phyloP scores from a whole-genome alignment of 2,888 invertebrate genomes.

The Coelopa pilipes region DNA sequence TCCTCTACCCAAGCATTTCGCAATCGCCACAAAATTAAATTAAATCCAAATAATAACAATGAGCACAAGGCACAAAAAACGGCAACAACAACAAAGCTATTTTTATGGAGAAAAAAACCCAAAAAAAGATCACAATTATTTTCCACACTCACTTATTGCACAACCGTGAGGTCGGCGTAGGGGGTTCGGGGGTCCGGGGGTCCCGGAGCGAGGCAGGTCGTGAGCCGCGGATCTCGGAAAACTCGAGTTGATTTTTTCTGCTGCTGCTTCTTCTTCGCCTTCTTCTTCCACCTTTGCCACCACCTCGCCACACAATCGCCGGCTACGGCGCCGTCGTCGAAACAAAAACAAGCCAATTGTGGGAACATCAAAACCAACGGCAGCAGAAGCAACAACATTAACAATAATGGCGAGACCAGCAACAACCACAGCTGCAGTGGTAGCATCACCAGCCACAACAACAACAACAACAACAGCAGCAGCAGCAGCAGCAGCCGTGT shows the following conservation, averaged over 20 bases:
- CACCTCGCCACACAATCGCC: no score
- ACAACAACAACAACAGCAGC: conserved; percentile 11
- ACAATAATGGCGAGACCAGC: background rate
- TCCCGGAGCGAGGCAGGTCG: background rate
- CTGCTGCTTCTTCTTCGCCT: no score
- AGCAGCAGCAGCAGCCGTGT: conserved; percentile 36
- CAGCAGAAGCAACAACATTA: no score
- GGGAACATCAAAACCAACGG: background rate
- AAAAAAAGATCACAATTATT: background rate
- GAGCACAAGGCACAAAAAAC: no score
- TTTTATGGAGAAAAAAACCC: background rate
- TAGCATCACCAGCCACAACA: conserved; percentile 34
- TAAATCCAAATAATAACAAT: background rate
- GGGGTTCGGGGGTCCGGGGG: no score
- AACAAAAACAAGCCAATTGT: background rate
- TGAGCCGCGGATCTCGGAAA: background rate
- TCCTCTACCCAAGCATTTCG: background rate
- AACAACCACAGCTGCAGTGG: conserved; percentile 9
- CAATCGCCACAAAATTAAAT: background rate
- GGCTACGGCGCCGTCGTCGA: no score
- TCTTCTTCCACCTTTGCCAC: no score
- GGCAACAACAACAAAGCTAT: background rate
- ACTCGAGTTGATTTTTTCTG: background rate
- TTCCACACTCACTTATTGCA: conserved; percentile 22
- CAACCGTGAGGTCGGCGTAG: background rate